phyloP scores from a whole-genome alignment of 2,113 vertebrate species.

The Halichoeres trimaculatus region DNA sequence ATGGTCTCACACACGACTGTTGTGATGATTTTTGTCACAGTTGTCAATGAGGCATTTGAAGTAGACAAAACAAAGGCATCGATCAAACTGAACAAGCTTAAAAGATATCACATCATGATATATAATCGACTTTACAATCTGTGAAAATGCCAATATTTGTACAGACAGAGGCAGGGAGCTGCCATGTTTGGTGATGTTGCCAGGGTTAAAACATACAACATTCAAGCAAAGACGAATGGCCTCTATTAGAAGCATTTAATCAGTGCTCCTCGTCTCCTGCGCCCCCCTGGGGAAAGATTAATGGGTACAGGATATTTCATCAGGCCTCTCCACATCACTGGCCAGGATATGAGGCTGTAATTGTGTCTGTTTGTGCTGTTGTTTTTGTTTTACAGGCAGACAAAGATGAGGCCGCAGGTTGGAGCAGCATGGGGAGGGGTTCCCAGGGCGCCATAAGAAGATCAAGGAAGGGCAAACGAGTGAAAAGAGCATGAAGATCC shows the following conservation, averaged over 20 bases:
- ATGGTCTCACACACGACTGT: conserved; percentile 22
- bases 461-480: conserved; percentile 48
- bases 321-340: conserved; percentile 66
- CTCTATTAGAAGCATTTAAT: conserved; percentile 88
- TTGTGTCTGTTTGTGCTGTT: conserved; percentile 70
- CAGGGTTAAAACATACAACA: conserved; percentile 71
- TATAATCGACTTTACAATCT: conserved; percentile 35
- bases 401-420: conserved; percentile 49
- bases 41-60: conserved; percentile 31
- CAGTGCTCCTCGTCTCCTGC: conserved; percentile 78
- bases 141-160: conserved; percentile 62
- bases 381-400: conserved; percentile 60
- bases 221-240: conserved; percentile 83
- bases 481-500: conserved; percentile 45
- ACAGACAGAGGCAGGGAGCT: conserved; percentile 17
- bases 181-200: conserved; percentile 48
- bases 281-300: conserved; percentile 80
- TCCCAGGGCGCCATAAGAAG: conserved; percentile 45
- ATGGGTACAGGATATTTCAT: conserved; percentile 84
- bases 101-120: conserved; percentile 51
- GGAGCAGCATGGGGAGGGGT: conserved; percentile 42
- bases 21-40: conserved; percentile 26
- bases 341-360: conserved; percentile 75
- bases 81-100: conserved; percentile 25
- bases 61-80: conserved; percentile 39